Base-by-base conservation (phyloP, 2,888 invertebrate species). In the Polyploca ridens region DNA sequence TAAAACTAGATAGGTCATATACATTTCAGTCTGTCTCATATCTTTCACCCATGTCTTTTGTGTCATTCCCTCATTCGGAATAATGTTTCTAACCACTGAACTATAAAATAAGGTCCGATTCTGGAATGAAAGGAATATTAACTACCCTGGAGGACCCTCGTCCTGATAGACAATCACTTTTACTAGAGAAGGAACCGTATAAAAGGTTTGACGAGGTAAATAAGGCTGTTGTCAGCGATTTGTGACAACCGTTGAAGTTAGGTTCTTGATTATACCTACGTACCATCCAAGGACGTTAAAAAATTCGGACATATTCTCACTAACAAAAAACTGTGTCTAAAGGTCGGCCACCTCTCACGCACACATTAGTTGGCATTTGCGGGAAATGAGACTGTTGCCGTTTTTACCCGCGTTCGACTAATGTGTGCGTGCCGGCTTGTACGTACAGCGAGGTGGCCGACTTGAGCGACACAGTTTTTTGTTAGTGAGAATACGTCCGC, bases 121-220 rank as follows among this genome's bases (percentile, higher is more conserved):
- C n/a, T 16, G n/a, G 35, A 59, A 16, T 33, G 16, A n/a, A 6
- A 19, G 54, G 59, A 59, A 59, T 58, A 59, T 38, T 33, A 33
- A 38, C 38, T 38, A n/a, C 16, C 4, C 8, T 5, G 27, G 27
- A 58, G 54, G 38, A n/a, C 59, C 35, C 38, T 33, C 11, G n/a
- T 59, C 35, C n/a, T n/a, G 33, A 5, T 13, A 14, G n/a, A 33
- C 58, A 59, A 59, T 64, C 59, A 59, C 33, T 63, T 41, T 19
- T 13, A 33, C 14, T 14, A 41, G 38, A 5, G 35, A 35, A 35
- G 58, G 33, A 35, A 16, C 16, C 49, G 49, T 14, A 44, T 14
- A 49, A 49, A 54, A 19, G 54, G 54, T 54, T n/a, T 54, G 54
- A 54, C 6, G 19, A 19, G 19, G 19, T 19, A 54, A 54, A 54